Base-by-base conservation (phyloP, 2,888 invertebrate genomes). In the Zele albiditarsus region DNA sequence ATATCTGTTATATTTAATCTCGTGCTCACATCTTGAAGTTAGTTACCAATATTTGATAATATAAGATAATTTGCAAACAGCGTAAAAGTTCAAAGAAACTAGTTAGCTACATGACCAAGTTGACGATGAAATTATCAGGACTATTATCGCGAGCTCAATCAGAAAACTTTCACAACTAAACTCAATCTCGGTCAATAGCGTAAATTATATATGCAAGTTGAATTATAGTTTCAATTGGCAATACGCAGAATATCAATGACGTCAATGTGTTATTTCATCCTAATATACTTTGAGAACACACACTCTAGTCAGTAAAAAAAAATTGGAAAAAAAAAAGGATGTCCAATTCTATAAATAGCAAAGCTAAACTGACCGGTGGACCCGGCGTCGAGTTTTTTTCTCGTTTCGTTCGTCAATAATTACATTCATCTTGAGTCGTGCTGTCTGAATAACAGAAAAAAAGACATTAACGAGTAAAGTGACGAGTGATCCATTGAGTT, bases 101-200 rank as follows among this genome's bases (percentile, higher is more conserved):
- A 14, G 28, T 62, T 62, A n/a, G 28, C n/a, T 31, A 14, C 12
- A 62, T 62, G 31, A 27, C 3, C 31, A n/a, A 28, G 10, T 27
- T n/a, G 16, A 16, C 3, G 63, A 72, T 65, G 23, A 65, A 38
- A 72, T 38, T n/a, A 33, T 53, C 53, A 16, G 3, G n/a, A 46
- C n/a, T n/a, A 4, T 46, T 16, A 46, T 46, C n/a, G 42, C n/a
- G 58, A 66, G 28, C 20, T 49, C 49, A 65, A 14, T 46, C 57
- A 33, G 38, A 66, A 71, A 58, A 66, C 65, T 65, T 71, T 65
- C 33, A 42, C 66, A 33, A 38, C 20, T 23, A 27, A 65, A 33
- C 53, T 53, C 20, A 72, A 72, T 58, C 38, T 66, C 66, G 72
- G 66, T 72, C 72, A 66, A 62, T 66, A 72, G 57, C 38, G 33